Conservation (phyloP, 1,140 invertebrate genomes). For the Lepidotrigona ventralis region DNA sequence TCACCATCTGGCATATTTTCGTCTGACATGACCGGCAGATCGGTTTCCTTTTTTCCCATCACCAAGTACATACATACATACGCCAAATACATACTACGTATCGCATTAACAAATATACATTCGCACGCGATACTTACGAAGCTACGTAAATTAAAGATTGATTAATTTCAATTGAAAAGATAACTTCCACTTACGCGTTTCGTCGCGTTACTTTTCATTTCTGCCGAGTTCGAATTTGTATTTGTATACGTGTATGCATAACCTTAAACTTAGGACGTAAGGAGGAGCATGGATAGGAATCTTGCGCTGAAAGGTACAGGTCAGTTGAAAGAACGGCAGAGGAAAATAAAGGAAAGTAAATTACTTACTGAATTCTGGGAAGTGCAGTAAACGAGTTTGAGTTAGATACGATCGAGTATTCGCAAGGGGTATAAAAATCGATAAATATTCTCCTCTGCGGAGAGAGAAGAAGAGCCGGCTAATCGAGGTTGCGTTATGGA, state of each 20-base stretch:
- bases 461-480: neutral
- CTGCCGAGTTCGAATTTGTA: neutral
- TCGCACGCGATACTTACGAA: neutral
- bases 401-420: constrained; percentile 25
- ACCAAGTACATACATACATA: neutral
- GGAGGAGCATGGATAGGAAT: neutral
- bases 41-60: neutral
- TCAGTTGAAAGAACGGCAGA: too few species aligned
- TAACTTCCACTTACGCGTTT: neutral
- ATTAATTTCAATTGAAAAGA: neutral
- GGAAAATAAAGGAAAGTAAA: neutral
- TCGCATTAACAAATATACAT: neutral
- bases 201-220: neutral
- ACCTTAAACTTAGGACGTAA: neutral
- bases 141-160: neutral
- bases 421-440: constrained; percentile 33
- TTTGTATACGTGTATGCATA: neutral
- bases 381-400: neutral
- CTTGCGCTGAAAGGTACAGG: too few species aligned
- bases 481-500: neutral
- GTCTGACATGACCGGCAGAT: neutral
- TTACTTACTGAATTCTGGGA: neutral
- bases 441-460: constrained; percentile 25
- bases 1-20: constrained; percentile 22
- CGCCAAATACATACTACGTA: neutral